Conservation (phyloP, 2,797 vertebrate species). For the Sebastolobus alascanus region DNA sequence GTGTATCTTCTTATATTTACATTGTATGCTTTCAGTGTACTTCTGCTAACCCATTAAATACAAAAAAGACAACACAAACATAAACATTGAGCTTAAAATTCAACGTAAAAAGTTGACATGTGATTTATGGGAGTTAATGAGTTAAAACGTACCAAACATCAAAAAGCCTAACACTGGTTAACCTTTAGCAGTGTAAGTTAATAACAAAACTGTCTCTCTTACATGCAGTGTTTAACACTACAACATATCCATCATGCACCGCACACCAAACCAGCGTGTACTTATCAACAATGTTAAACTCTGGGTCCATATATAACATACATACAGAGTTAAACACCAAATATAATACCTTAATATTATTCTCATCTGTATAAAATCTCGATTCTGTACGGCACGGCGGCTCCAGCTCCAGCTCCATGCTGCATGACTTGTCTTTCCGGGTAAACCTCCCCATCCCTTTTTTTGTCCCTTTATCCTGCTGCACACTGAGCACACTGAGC, state of each 20-base stretch:
- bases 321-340: background rate
- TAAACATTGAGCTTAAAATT: background rate
- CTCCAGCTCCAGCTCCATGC: no score
- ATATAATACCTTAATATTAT: background rate
- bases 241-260: background rate
- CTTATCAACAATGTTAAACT: background rate
- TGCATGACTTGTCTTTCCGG: conserved; percentile 46
- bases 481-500: no score
- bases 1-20: background rate
- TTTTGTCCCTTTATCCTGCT: no score
- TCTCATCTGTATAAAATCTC: background rate
- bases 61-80: background rate
- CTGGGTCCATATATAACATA: accelerated
- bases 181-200: background rate
- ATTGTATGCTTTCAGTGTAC: background rate
- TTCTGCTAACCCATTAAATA: background rate
- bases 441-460: background rate
- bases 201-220: background rate
- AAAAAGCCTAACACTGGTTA: no score
- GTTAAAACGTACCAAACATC: background rate
- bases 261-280: background rate
- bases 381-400: accelerated
- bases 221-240: no score
- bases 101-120: background rate
- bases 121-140: background rate